Evolutionary conservation across 2,888 invertebrate species (phyloP).

Genomic region (Ptychoptera contaminata): DNA sequence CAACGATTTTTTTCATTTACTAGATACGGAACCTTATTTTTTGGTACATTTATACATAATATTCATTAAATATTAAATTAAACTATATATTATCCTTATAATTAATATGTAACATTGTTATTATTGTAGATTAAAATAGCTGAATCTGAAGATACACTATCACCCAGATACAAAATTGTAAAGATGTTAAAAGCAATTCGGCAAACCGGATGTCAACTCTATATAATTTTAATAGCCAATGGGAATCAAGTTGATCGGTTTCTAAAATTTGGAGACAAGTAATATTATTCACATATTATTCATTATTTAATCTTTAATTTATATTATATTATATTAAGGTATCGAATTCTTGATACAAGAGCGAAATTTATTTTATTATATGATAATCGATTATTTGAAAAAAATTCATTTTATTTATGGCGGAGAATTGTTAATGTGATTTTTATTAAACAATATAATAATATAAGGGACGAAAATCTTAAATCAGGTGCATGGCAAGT

Average conservation of each 20-base stretch:
- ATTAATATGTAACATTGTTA: too few species aligned
- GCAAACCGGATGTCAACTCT: conserved; percentile 50
- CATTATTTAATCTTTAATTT: not conserved
- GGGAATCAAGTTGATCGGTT: conserved; percentile 28
- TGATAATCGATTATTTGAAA: conserved; percentile 48
- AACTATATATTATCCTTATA: not conserved
- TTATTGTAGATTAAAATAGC: conserved; percentile 38
- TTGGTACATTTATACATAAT: too few species aligned
- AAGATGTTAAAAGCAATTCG: conserved; percentile 40
- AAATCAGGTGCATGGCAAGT: not conserved
- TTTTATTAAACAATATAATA: conserved; percentile 28
- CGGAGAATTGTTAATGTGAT: conserved; percentile 57
- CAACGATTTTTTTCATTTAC: too few species aligned
- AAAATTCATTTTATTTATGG: conserved; percentile 56
- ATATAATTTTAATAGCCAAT: conserved; percentile 55
- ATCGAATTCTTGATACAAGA: conserved; percentile 52
- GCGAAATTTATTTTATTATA: conserved; percentile 54
- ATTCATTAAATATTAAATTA: too few species aligned
- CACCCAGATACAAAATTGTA: conserved; percentile 42
- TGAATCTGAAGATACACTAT: conserved; percentile 46
- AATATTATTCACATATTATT: conserved; percentile 9
- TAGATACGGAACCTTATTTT: too few species aligned
- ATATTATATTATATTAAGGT: conserved; percentile 27
- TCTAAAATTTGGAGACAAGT: conserved; percentile 55
- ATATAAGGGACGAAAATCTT: not conserved